Evolutionary conservation across 1,140 invertebrate genomes (phyloP).

Genomic region (Caenorhabditis tropicalis): DNA sequence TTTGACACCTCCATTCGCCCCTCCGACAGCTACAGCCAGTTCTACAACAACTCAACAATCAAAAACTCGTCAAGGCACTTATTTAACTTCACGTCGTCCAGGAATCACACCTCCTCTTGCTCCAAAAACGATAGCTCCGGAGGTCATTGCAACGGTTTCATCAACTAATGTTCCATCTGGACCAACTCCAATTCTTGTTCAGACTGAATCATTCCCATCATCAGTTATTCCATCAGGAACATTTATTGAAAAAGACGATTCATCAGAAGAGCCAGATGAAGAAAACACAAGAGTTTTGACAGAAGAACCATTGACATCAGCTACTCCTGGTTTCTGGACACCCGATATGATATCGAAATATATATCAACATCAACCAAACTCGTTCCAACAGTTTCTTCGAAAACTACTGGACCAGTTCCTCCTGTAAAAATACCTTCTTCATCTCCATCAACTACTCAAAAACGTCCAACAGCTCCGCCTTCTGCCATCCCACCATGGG

Average conservation of each 20-base stretch:
- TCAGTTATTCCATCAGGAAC: not conserved
- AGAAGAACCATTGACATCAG: not conserved
- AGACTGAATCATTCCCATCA: not conserved
- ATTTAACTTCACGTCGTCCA: not conserved
- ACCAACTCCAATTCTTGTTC: not conserved
- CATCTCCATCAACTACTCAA: not conserved
- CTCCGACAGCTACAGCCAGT: not conserved
- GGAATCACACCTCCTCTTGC: not conserved
- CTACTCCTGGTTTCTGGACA: not conserved
- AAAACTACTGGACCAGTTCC: not conserved
- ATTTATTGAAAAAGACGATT: not conserved
- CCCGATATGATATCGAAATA: constrained; percentile 13
- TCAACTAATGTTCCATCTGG: not conserved
- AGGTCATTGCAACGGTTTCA: not conserved
- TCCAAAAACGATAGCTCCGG: not conserved
- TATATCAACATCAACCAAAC: not conserved
- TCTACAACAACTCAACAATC: not conserved
- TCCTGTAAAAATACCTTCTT: not conserved
- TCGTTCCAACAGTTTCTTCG: not conserved
- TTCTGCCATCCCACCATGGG: not conserved
- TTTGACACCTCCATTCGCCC: not conserved
- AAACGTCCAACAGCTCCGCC: not conserved
- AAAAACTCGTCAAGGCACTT: not conserved
- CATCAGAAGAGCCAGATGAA: not conserved
- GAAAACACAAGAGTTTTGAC: not conserved